Conservation (phyloP, 1,140 invertebrate genomes). For the Diorhabda sublineata region DNA sequence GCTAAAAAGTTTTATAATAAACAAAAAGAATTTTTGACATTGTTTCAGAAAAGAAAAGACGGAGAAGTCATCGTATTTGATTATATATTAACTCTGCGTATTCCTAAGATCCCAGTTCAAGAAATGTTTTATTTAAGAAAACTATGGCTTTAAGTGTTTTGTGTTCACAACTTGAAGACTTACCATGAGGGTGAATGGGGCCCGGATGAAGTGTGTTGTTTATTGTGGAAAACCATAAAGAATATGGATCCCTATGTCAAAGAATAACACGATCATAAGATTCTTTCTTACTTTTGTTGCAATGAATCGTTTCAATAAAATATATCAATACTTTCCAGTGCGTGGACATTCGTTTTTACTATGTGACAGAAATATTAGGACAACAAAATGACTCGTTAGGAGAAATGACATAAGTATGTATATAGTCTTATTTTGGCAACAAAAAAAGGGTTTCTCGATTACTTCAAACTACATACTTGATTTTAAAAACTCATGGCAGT, state of each 20-base stretch:
- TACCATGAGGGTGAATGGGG: neutral
- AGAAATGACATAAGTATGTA: neutral
- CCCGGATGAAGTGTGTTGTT: no score
- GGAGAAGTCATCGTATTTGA: neutral
- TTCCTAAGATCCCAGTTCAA: neutral
- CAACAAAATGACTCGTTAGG: neutral
- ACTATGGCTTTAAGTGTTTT: neutral
- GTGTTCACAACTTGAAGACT: neutral
- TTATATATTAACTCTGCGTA: neutral
- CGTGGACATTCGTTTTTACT: no score
- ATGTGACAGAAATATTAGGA: no score
- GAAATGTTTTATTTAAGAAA: slow-evolving; percentile 4
- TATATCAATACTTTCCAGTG: neutral
- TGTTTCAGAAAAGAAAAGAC: neutral
- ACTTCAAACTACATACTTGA: no score
- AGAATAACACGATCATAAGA: neutral
- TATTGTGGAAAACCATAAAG: no score
- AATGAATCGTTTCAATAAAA: neutral
- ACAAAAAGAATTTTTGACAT: neutral
- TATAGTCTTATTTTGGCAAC: neutral
- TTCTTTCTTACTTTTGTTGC: neutral
- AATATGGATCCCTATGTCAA: neutral
- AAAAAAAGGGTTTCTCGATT: neutral
- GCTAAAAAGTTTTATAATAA: neutral
- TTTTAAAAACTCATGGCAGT: no score